A percentile compares a stretch with the other conserved stretches of the same genome.
Conservation (phyloP, 2,797 vertebrate genomes). For the Buceros bicornis region DNA sequence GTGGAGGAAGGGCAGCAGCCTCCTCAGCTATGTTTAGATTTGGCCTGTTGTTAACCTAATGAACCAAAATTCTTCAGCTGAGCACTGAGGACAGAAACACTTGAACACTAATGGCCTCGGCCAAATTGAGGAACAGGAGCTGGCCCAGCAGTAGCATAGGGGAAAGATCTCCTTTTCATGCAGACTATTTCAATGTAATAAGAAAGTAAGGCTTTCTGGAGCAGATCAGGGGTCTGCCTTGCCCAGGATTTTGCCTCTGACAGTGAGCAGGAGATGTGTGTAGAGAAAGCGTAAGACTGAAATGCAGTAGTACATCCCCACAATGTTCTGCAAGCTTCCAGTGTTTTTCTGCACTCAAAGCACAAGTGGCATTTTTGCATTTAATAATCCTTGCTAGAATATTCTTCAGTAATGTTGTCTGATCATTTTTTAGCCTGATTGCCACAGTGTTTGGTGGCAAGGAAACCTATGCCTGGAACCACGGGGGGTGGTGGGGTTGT, state of each 20-base stretch:
- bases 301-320: background rate
- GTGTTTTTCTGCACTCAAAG: background rate
- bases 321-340: background rate
- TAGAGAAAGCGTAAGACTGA: background rate
- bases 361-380: background rate
- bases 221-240: background rate
- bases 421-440: background rate
- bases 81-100: background rate
- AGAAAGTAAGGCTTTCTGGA: background rate
- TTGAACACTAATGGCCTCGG: background rate
- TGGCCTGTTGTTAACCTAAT: background rate
- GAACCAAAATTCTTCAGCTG: background rate
- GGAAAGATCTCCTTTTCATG: background rate
- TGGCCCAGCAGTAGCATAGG: no score
- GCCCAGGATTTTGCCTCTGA: background rate
- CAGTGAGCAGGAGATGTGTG: background rate
- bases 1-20: background rate
- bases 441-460: background rate
- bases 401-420: background rate
- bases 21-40: background rate
- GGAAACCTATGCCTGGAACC: background rate
- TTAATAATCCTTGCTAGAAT: background rate
- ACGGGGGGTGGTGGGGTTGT: background rate
- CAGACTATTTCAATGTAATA: background rate
- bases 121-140: background rate